phyloP scores from a whole-genome alignment of 2,797 vertebrate species.

The Ptychobarbus kaznakovi region DNA sequence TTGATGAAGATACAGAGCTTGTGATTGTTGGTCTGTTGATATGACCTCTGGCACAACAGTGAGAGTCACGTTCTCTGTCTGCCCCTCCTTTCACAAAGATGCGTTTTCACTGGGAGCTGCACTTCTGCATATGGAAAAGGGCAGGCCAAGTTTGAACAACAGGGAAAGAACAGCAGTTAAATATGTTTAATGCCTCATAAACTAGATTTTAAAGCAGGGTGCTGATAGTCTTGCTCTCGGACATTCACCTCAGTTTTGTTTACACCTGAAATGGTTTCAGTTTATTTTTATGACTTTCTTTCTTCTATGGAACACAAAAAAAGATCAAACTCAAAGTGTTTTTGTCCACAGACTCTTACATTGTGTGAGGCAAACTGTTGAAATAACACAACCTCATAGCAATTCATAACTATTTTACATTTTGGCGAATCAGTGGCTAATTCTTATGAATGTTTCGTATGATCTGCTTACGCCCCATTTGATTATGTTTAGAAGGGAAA shows the following conservation, averaged over 20 bases:
- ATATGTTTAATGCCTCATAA: not conserved
- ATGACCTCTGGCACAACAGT: constrained; percentile 13
- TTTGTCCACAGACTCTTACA: not conserved
- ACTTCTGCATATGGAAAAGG: not conserved
- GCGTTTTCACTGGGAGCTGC: not conserved
- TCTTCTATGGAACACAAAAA: not conserved
- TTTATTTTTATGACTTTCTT: not conserved
- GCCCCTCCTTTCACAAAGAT: constrained; percentile 25
- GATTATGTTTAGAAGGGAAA: not conserved
- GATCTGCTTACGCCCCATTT: not conserved
- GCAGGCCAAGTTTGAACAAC: not conserved
- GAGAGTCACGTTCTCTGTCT: not conserved
- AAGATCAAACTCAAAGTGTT: not conserved
- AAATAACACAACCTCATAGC: not conserved
- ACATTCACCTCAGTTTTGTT: not conserved
- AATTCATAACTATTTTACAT: not conserved
- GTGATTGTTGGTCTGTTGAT: constrained; percentile 12
- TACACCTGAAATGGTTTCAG: not conserved
- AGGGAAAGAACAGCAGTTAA: constrained; percentile 19
- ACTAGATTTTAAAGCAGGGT: not conserved
- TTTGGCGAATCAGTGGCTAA: not conserved
- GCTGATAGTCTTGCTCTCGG: not conserved
- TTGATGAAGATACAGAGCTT: constrained; percentile 14
- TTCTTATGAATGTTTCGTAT: not conserved
- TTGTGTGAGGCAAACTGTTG: not conserved